Conservation (phyloP, 92 coral and sea anemone genomes). For the Actinostola sp. region DNA sequence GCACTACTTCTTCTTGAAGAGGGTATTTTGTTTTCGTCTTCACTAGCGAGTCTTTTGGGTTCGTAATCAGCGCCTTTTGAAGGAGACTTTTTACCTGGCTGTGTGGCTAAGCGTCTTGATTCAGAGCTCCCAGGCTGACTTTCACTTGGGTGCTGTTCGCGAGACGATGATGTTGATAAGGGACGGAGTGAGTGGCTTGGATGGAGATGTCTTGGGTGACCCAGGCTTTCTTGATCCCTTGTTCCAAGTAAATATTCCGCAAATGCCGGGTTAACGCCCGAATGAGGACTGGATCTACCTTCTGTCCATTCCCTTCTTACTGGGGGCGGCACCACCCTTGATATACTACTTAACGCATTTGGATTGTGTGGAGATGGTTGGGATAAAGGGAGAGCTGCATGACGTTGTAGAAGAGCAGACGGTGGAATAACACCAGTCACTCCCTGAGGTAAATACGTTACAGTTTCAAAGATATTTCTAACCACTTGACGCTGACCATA, state of each 20-base stretch:
- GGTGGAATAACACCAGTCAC: slow-evolving; percentile 22
- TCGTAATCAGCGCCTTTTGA: not conserved
- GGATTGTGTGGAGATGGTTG: not conserved
- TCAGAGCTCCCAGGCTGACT: too few relatives aligned
- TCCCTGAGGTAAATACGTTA: slow-evolving; percentile 38
- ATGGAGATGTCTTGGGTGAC: not conserved
- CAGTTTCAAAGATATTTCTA: slow-evolving; percentile 79
- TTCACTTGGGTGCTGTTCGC: not conserved
- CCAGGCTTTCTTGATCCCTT: slow-evolving; percentile 12
- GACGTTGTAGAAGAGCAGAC: slow-evolving; percentile 12
- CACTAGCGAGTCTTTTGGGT: not conserved
- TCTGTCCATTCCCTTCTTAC: slow-evolving; percentile 13
- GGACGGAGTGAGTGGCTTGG: not conserved
- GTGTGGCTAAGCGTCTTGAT: too few relatives aligned
- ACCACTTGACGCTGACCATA: slow-evolving; percentile 32
- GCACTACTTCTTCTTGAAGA: not conserved
- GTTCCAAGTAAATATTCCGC: slow-evolving; percentile 36
- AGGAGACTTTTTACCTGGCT: not conserved
- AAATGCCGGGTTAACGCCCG: slow-evolving; percentile 7
- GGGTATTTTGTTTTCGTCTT: not conserved
- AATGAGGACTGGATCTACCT: not conserved
- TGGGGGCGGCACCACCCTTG: slow-evolving; percentile 23
- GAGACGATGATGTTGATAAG: not conserved
- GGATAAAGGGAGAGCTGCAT: not conserved
- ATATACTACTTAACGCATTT: too few relatives aligned